phyloP scores from a whole-genome alignment of 2,888 invertebrate species.

The Sphaeridia pumilis region DNA sequence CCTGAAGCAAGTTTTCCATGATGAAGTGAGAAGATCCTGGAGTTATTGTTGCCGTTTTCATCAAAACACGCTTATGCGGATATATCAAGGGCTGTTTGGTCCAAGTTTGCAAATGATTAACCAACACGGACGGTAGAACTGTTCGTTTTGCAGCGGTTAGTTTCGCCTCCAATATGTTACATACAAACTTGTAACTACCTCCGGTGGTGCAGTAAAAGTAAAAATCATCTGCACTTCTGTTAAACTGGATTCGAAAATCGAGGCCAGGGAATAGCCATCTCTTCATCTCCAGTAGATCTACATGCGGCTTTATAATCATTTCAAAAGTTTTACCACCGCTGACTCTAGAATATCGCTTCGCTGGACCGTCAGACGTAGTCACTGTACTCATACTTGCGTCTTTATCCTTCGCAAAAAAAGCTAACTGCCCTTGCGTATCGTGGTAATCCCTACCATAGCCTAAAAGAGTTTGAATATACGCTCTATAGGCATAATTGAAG shows the following conservation, averaged over 20 bases:
- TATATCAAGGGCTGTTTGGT: constrained; percentile 5
- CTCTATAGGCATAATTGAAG: background rate
- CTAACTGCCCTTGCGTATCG: background rate
- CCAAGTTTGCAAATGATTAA: constrained; percentile 16
- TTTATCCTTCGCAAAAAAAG: background rate
- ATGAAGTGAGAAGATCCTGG: constrained; percentile 6
- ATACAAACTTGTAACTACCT: background rate
- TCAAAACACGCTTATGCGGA: constrained; percentile 10
- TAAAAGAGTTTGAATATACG: background rate
- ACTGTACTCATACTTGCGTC: background rate
- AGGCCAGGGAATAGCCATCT: constrained; percentile 16
- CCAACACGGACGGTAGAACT: constrained; percentile 14
- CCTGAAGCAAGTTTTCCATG: constrained; percentile 16
- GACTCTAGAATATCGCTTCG: constrained; percentile 5
- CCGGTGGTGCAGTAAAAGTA: background rate
- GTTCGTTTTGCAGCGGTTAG: constrained; percentile 10
- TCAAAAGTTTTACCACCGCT: constrained; percentile 17
- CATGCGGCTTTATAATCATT: constrained; percentile 16
- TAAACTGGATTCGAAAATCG: constrained; percentile 15
- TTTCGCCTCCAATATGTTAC: constrained; percentile 16
- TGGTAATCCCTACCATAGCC: background rate
- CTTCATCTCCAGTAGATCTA: constrained; percentile 11
- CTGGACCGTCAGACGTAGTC: background rate
- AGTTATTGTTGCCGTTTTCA: constrained; percentile 17
- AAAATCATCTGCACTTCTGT: constrained; percentile 13